These are phyloP conservation scores for Fratercula arctica DNA, from an alignment of 2,797 vertebrate species.

Conservation along the genomic window DNA sequence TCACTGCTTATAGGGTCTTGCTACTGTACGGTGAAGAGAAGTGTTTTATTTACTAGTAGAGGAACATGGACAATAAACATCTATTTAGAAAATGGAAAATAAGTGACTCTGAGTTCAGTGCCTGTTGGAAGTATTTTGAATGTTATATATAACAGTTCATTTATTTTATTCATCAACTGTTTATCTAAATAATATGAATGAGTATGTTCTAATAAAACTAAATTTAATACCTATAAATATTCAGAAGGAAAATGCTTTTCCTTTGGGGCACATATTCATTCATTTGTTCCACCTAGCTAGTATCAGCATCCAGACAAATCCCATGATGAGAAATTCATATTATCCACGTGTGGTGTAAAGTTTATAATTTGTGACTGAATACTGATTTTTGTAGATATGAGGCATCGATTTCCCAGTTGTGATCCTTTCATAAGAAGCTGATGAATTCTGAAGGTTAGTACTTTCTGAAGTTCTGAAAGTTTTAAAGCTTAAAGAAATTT, in stretches of 20 bases:
- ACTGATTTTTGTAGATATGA: not conserved
- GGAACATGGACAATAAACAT: not conserved
- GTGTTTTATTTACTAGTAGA: not conserved
- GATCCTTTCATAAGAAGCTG: not conserved
- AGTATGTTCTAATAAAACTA: not conserved
- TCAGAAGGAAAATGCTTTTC: conserved; percentile 48
- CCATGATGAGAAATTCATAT: not conserved
- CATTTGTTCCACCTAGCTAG: not conserved
- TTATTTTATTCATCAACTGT: conserved; percentile 1
- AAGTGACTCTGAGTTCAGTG: not conserved
- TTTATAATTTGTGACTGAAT: conserved; percentile 5
- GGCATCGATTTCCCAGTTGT: not conserved
- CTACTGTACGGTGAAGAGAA: not conserved
- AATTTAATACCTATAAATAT: conserved; percentile 54
- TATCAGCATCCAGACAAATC: conserved; percentile 16
- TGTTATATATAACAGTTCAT: not conserved
- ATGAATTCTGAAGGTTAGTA: conserved; percentile 6
- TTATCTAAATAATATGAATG: conserved; percentile 4
- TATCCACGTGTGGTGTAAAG: not conserved
- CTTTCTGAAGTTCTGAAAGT: not conserved
- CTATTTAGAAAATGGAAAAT: conserved; percentile 39
- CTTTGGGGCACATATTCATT: conserved; percentile 13
- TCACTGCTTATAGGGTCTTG: not conserved
- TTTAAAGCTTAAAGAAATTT: conserved; percentile 42
- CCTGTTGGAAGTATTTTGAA: conserved; percentile 33